A percentile compares a stretch with the other conserved stretches of the same genome.
Evolutionary conservation across 2,797 vertebrate genomes (phyloP).

Genomic region (Zalophus californianus): DNA sequence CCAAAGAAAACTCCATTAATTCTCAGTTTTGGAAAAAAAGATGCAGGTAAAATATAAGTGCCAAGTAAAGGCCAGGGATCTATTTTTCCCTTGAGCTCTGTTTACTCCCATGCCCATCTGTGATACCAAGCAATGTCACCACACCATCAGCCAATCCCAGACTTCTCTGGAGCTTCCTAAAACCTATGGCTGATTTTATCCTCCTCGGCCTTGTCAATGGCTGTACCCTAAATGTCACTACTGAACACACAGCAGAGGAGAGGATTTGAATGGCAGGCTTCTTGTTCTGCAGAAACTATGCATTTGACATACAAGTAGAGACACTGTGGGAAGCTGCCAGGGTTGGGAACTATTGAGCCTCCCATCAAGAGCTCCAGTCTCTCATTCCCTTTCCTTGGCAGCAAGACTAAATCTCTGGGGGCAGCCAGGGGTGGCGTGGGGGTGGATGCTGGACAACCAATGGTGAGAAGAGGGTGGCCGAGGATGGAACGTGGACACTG

Average conservation of each 20-base stretch:
- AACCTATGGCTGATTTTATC: background rate
- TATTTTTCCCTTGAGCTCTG: background rate
- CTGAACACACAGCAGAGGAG: background rate
- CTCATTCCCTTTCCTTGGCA: background rate
- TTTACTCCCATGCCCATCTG: background rate
- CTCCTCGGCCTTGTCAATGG: background rate
- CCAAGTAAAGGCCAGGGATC: background rate
- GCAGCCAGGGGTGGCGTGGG: background rate
- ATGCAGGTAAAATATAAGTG: background rate
- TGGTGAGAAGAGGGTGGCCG: background rate
- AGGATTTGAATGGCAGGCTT: constrained; percentile 1
- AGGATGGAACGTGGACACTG: accelerated
- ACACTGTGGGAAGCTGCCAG: background rate
- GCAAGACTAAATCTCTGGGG: background rate
- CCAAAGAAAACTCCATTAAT: background rate
- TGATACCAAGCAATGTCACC: background rate
- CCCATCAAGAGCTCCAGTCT: background rate
- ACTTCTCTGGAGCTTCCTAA: background rate
- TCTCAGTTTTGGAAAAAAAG: background rate
- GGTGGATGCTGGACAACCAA: background rate
- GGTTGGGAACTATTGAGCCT: background rate
- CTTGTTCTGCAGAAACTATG: constrained; percentile 15
- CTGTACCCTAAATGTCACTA: background rate
- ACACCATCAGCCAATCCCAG: background rate
- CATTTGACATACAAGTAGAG: background rate